Conservation (phyloP, 2,888 invertebrate species). For the Siphlonurus alternatus region DNA sequence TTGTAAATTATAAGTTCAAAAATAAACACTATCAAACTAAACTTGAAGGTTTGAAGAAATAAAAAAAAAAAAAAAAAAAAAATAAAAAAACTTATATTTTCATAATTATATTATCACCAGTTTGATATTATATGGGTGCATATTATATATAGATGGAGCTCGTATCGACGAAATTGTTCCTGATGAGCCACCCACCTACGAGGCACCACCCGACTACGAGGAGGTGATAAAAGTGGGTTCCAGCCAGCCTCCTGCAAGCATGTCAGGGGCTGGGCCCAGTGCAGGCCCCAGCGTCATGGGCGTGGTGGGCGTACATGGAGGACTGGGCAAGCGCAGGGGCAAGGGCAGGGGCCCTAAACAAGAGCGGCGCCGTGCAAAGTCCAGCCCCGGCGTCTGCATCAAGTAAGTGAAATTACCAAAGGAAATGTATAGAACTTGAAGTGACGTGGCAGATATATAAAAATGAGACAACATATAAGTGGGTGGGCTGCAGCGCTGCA, state of each 20-base stretch:
- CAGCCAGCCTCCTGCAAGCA: not conserved
- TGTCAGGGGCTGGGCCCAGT: not conserved
- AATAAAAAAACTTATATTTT: too few species aligned
- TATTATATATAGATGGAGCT: conserved; percentile 30
- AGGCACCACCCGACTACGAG: conserved; percentile 53
- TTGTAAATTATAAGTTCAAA: too few species aligned
- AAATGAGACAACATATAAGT: too few species aligned
- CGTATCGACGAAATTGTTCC: conserved; percentile 30
- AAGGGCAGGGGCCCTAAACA: not conserved
- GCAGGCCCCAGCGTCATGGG: not conserved
- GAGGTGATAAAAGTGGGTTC: conserved; percentile 36
- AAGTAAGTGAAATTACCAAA: not conserved
- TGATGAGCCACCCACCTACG: conserved; percentile 50
- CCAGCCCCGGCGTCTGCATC: not conserved
- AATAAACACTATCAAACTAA: too few species aligned
- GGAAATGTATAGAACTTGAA: too few species aligned
- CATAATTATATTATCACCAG: too few species aligned
- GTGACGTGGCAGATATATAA: too few species aligned
- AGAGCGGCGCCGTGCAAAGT: not conserved
- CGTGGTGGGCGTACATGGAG: too few species aligned
- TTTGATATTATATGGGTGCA: too few species aligned
- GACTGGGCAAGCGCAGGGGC: not conserved
- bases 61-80: too few species aligned
- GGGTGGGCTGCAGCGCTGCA: too few species aligned
- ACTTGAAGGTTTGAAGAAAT: too few species aligned